A percentile compares a stretch with the other conserved stretches of the same genome.
phyloP scores from a whole-genome alignment of 2,797 vertebrate species.

The Harpagifer antarcticus region DNA sequence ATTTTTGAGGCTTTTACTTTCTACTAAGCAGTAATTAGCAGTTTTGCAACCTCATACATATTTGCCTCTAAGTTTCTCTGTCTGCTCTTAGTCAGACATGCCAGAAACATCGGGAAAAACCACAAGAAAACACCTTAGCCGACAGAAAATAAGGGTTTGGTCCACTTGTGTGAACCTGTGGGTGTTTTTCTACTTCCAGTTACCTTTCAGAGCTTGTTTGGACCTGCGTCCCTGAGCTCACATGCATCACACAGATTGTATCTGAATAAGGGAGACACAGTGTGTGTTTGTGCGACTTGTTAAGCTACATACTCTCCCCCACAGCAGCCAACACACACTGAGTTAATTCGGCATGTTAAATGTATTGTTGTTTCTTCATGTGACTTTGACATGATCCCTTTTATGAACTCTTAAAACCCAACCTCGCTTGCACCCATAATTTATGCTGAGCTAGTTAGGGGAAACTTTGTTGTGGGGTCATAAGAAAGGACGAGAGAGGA shows the following conservation, averaged over 20 bases:
- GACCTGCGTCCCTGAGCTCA: conserved; percentile 50
- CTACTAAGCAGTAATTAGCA: neutral
- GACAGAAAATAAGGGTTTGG: conserved; percentile 42
- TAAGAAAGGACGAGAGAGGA: conserved; percentile 53
- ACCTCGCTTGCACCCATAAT: conserved; percentile 28
- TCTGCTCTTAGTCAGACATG: neutral
- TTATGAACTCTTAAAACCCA: conserved; percentile 55
- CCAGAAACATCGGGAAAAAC: conserved; percentile 38
- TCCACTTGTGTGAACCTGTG: conserved; percentile 40
- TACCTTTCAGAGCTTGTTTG: conserved; percentile 48
- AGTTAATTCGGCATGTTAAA: conserved; percentile 11
- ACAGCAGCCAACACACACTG: conserved; percentile 32
- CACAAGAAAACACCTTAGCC: conserved; percentile 48
- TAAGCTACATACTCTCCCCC: conserved; percentile 36
- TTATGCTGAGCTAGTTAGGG: conserved; percentile 37
- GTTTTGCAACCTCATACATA: conserved; percentile 14
- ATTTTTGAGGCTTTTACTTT: conserved; percentile 1
- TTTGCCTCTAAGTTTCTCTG: neutral
- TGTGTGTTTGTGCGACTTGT: conserved; percentile 29
- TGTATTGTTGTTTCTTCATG: conserved; percentile 26
- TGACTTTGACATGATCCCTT: conserved; percentile 34
- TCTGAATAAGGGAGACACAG: conserved; percentile 6
- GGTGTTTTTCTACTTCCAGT: conserved; percentile 38
- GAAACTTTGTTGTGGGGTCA: conserved; percentile 74
- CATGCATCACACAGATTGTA: conserved; percentile 30